phyloP scores from a whole-genome alignment of 92 coral and sea anemone genomes.

The Muricea muricata region DNA sequence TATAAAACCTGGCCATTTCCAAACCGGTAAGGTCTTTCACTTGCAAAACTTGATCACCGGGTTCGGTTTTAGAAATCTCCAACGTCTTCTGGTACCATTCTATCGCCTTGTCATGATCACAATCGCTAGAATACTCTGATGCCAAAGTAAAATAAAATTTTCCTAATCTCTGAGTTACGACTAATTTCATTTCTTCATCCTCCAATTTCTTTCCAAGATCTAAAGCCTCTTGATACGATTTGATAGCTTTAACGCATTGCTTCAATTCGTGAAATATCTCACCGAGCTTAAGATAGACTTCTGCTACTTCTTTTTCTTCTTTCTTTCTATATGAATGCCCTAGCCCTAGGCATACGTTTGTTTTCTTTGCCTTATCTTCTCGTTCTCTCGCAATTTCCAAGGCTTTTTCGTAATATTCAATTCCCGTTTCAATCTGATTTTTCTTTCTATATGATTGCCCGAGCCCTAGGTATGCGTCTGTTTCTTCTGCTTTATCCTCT shows the following conservation, averaged over 20 bases:
- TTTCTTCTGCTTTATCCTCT: no score
- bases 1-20: no score
- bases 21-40: slow-evolving; percentile 12
- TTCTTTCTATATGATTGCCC: no score
- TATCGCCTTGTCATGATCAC: not conserved
- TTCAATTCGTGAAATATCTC: not conserved
- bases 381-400: no score
- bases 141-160: slow-evolving; percentile 19
- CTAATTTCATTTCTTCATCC: not conserved
- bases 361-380: no score
- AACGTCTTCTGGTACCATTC: not conserved
- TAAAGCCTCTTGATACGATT: slow-evolving; percentile 40
- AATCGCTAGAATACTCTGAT: not conserved
- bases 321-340: no score
- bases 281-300: slow-evolving; percentile 26
- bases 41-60: not conserved
- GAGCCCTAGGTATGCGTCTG: no score
- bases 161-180: not conserved
- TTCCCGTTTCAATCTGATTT: no score
- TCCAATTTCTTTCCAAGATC: not conserved
- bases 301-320: slow-evolving; percentile 24
- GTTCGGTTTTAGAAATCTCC: not conserved
- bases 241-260: slow-evolving; percentile 40
- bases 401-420: no score
- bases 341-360: no score